Conservation (phyloP, 2,113 vertebrate genomes). For the Cathartes aura region DNA sequence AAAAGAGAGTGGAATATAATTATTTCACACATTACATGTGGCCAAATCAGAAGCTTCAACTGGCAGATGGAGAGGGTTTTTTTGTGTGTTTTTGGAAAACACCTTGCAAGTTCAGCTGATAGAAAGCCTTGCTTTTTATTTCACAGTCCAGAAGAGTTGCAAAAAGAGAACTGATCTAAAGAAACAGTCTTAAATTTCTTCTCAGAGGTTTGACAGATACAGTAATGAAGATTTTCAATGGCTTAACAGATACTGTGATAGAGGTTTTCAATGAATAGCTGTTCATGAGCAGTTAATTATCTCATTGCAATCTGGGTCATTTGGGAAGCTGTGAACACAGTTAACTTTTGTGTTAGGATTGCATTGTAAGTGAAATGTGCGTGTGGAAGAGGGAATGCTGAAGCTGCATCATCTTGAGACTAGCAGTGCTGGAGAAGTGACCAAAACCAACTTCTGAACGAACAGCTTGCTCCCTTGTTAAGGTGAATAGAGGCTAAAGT, state of each 20-base stretch:
- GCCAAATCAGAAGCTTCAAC: not conserved
- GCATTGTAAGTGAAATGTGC: not conserved
- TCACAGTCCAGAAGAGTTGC: not conserved
- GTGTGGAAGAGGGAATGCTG: not conserved
- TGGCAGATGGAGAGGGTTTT: not conserved
- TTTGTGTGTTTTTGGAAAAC: not conserved
- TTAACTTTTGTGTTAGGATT: not conserved
- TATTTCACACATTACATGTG: not conserved
- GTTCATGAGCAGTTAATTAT: slow-evolving; percentile 46
- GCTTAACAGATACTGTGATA: not conserved
- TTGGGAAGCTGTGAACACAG: slow-evolving; percentile 10
- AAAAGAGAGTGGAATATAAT: not conserved
- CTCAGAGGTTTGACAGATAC: not conserved
- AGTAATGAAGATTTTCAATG: not conserved
- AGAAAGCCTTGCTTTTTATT: not conserved
- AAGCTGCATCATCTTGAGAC: not conserved
- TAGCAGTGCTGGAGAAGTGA: not conserved
- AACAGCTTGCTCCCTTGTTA: not conserved
- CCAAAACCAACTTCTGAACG: not conserved
- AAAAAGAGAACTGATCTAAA: not conserved
- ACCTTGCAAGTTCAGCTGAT: not conserved
- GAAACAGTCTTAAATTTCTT: not conserved
- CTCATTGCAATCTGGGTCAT: slow-evolving; percentile 31
- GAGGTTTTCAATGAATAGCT: slow-evolving; percentile 14
- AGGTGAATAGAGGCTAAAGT: not conserved